These are phyloP conservation scores for Gymnocheta viridis DNA, from an alignment of 2,888 invertebrate species.

Conservation along the genomic window DNA sequence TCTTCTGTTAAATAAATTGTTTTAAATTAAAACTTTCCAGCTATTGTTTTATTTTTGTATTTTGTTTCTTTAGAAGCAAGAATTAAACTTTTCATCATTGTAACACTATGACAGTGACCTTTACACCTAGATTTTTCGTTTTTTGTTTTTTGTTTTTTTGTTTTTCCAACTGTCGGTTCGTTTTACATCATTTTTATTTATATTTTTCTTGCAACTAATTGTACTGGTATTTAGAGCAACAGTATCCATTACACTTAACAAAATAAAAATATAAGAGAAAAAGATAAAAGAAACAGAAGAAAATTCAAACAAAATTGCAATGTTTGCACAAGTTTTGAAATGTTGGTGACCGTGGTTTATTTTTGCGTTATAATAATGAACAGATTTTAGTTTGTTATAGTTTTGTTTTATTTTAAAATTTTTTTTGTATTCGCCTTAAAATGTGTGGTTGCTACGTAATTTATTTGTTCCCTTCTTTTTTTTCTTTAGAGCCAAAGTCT, in stretches of 20 bases:
- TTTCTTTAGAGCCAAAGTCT: slow-evolving; percentile 86
- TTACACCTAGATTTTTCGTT: neutral
- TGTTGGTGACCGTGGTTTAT: neutral
- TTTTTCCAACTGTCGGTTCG: neutral
- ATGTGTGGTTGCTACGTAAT: neutral
- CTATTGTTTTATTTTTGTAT: neutral
- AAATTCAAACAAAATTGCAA: neutral
- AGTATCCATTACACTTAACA: slow-evolving; percentile 11
- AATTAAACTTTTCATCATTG: neutral
- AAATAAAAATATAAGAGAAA: neutral
- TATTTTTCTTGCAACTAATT: neutral
- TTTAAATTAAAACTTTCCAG: slow-evolving; percentile 42
- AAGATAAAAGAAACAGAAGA: neutral
- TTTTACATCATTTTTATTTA: neutral
- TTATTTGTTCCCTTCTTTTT: neutral
- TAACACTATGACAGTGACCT: slow-evolving; percentile 22
- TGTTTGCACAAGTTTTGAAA: neutral
- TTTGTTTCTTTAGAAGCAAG: neutral
- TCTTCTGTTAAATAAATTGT: slow-evolving; percentile 18
- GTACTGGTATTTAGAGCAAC: neutral
- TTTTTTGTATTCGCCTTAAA: neutral
- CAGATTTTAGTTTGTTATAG: neutral
- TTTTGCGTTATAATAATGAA: neutral
- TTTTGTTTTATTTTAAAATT: neutral
- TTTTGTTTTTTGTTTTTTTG: neutral